phyloP scores from a whole-genome alignment of 1,140 invertebrate species.

The Sitobion miscanthi region DNA sequence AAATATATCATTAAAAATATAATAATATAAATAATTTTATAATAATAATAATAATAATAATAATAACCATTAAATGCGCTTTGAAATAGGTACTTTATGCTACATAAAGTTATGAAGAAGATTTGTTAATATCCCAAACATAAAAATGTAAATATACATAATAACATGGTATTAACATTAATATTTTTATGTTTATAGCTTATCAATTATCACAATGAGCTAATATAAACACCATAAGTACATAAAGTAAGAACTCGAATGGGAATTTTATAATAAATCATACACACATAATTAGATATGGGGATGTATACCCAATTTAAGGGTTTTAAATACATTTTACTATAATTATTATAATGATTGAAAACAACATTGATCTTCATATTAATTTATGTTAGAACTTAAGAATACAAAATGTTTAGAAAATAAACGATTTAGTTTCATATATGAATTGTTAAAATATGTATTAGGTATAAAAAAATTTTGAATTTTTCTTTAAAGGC shows the following conservation, averaged over 20 bases:
- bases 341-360: not conserved
- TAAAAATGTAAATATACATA: slow-evolving; percentile 28
- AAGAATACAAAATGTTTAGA: not conserved
- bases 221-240: not conserved
- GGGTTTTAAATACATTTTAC: not conserved
- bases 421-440: not conserved
- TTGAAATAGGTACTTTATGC: slow-evolving; percentile 16
- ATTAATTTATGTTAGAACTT: not conserved
- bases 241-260: not conserved
- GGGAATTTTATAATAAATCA: slow-evolving; percentile 23
- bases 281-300: not conserved
- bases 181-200: slow-evolving; percentile 11
- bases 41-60: not conserved
- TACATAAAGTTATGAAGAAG: slow-evolving; percentile 17
- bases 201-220: slow-evolving; percentile 28
- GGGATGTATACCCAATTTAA: not conserved
- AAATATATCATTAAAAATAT: slow-evolving; percentile 15
- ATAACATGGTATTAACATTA: not conserved
- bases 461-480: not conserved
- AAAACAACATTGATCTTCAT: not conserved
- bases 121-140: slow-evolving; percentile 27
- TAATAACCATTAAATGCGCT: slow-evolving; percentile 8
- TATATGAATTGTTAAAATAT: not conserved
- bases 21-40: slow-evolving; percentile 21
- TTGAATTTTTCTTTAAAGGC: not conserved